Conservation (phyloP, 2,888 invertebrate species). For the Amaurobius ferox region DNA sequence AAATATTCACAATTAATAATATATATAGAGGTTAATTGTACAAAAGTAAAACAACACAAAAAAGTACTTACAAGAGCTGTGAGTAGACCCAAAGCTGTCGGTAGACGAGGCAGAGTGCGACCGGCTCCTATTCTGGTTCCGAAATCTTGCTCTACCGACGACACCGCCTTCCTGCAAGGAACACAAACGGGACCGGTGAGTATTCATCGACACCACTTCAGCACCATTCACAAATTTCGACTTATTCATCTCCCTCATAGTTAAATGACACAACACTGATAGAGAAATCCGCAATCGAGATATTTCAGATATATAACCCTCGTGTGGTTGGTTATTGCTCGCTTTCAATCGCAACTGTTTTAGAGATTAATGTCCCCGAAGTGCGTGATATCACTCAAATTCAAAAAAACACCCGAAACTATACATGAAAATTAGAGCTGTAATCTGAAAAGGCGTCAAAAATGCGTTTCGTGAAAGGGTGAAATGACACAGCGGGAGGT, state of each 20-base stretch:
- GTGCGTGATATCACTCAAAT: too few species aligned
- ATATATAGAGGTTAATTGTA: neutral
- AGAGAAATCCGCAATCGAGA: too few species aligned
- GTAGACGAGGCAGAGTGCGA: conserved; percentile 95
- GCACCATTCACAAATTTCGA: neutral
- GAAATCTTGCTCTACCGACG: conserved; percentile 82
- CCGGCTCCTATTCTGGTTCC: conserved; percentile 90
- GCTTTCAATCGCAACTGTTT: too few species aligned
- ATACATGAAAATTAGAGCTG: too few species aligned
- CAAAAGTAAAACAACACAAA: neutral
- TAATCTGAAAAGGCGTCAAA: too few species aligned
- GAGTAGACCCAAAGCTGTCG: conserved; percentile 83
- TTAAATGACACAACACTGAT: neutral
- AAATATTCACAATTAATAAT: neutral
- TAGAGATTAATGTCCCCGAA: too few species aligned
- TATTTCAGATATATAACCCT: too few species aligned
- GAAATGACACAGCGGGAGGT: too few species aligned
- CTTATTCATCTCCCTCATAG: neutral
- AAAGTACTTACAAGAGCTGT: conserved; percentile 86
- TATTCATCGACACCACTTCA: neutral
- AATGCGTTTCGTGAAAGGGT: too few species aligned
- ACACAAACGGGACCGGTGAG: conserved; percentile 60
- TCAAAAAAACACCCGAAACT: too few species aligned
- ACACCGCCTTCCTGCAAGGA: conserved; percentile 77
- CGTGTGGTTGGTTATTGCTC: too few species aligned